Evolutionary conservation across 2,113 vertebrate genomes (phyloP).

Genomic region (Gavia stellata): DNA sequence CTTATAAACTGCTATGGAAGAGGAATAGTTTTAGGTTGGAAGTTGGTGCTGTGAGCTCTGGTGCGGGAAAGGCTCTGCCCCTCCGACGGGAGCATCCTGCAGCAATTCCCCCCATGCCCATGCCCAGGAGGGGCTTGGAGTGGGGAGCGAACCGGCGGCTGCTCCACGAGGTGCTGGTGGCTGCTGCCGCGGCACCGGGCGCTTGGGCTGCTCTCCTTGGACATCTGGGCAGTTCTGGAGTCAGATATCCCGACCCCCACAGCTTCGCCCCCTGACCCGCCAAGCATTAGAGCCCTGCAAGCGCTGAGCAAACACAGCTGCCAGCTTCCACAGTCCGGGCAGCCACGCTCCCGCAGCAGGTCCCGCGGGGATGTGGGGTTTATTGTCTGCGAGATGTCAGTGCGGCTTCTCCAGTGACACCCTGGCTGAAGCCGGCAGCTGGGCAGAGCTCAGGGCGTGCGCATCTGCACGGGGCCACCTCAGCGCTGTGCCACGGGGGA

Average conservation of each 20-base stretch:
- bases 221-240: neutral
- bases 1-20: conserved; percentile 43
- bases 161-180: neutral
- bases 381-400: neutral
- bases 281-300: neutral
- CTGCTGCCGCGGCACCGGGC: fast-evolving
- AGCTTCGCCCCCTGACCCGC: neutral
- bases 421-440: neutral
- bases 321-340: neutral
- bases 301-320: neutral
- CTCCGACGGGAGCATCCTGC: neutral
- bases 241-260: neutral
- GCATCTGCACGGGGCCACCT: fast-evolving
- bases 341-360: fast-evolving
- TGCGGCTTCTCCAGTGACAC: neutral
- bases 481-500: neutral
- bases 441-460: neutral
- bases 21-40: conserved; percentile 47
- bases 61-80: neutral
- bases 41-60: neutral
- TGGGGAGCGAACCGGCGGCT: neutral
- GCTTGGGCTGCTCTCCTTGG: neutral
- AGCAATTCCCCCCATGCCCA: neutral
- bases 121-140: neutral
- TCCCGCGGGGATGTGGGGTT: fast-evolving